These are phyloP conservation scores for Petrolisthes manimaculis DNA, from an alignment of 2,888 invertebrate species.

Conservation along the genomic window DNA sequence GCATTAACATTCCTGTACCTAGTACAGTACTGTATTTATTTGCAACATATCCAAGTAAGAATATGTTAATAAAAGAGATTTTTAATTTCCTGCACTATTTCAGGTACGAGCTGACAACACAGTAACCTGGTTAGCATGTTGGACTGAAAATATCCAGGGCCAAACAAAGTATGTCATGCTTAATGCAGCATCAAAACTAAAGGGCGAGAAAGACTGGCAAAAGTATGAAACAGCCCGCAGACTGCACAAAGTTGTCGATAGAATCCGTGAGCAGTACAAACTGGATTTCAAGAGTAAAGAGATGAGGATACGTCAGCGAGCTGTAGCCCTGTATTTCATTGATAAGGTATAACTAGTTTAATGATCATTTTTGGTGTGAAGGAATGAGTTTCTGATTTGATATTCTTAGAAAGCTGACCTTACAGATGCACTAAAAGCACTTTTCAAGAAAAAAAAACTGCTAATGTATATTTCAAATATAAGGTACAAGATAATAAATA, in stretches of 20 bases:
- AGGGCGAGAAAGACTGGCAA: slow-evolving; percentile 99
- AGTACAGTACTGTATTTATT: not conserved
- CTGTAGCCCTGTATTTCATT: slow-evolving; percentile 98
- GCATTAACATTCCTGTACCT: not conserved
- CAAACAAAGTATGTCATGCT: slow-evolving; percentile 88
- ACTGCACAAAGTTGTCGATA: slow-evolving; percentile 90
- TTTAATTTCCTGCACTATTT: not conserved
- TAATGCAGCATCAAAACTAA: slow-evolving; percentile 97
- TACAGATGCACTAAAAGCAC: too few species aligned
- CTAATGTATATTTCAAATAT: too few species aligned
- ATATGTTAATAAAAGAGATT: not conserved
- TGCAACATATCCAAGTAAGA: not conserved
- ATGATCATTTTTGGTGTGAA: too few species aligned
- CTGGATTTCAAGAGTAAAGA: slow-evolving; percentile 98
- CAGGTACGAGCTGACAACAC: slow-evolving; percentile 86
- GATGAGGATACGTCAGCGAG: slow-evolving; percentile 96
- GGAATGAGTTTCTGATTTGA: too few species aligned
- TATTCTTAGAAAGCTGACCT: too few species aligned
- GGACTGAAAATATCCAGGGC: slow-evolving; percentile 95
- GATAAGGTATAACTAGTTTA: slow-evolving; percentile 78
- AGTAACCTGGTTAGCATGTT: slow-evolving; percentile 95
- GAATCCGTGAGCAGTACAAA: slow-evolving; percentile 88
- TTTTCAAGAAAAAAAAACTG: too few species aligned
- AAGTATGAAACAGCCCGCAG: slow-evolving; percentile 98
- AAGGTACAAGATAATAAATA: too few species aligned